Evolutionary conservation across 1,140 invertebrate genomes (phyloP), one percentile per base, ranked within the genome.

Genomic region (Bombus cullumanus): DNA sequence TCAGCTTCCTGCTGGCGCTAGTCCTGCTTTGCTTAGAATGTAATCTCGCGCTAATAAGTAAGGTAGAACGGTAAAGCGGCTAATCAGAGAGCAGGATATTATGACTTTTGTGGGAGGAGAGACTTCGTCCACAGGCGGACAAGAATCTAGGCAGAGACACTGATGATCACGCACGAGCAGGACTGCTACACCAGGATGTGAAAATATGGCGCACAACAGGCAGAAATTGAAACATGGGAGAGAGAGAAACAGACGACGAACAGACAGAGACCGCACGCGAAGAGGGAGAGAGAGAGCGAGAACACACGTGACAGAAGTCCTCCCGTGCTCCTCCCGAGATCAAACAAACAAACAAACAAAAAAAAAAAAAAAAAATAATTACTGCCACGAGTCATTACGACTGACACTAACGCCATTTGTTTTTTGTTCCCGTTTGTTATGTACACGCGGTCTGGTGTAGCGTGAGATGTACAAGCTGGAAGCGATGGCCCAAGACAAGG

Each of bases 391-490:
- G 86, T 88, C 84, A 83, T 88, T 86, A 87, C 79, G 79, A 80
- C 79, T 85, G 86, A 68, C 89, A 90, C 89, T 90, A 90, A 90
- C 89, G 59, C 79, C 89, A 89, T 96, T 66, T 96, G 95, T 95
- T 94, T 95, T 96, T 96, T 96, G 95, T 96, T 96, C 96, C 95
- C 96, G 95, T 96, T 96, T 96, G 96, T 94, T 92, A 66, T 66
- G 81, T 90, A 91, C 84, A 91, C 89, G 89, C 89, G 89, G 88
- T 90, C 94, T 89, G 89, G 95, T 95, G 95, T 97, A 99, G 98
- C 97, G 98, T 96, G 98, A 99, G 97, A 98, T 98, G 94, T 99
- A 99, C 97, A 98, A 98, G 96, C 97, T 99, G 97, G 98, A 98
- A 96, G 98, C 98, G 95, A 98, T 98, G 96, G 98, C 98, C 96